Conservation (phyloP, 2,888 invertebrate species). For the Drosophila mayaguana region DNA sequence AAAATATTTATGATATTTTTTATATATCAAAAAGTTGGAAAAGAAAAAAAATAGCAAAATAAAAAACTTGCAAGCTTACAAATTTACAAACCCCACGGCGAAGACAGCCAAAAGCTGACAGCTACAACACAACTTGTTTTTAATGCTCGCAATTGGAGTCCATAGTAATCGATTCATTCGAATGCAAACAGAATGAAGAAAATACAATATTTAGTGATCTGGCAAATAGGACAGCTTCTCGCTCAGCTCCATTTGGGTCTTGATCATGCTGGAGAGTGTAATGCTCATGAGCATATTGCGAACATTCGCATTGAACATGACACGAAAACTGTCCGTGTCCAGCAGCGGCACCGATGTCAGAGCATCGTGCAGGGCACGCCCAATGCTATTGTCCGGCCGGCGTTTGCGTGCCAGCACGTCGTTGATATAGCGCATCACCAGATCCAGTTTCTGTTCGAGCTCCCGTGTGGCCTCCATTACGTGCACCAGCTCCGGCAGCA, state of each 20-base stretch:
- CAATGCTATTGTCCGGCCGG: conserved; percentile 56
- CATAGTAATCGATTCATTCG: neutral
- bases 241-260: conserved; percentile 56
- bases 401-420: conserved; percentile 62
- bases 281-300: conserved; percentile 48
- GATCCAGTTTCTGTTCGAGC: conserved; percentile 50
- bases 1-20: too few species aligned
- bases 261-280: conserved; percentile 55
- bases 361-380: conserved; percentile 52
- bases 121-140: neutral
- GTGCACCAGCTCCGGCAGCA: conserved; percentile 52
- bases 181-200: neutral
- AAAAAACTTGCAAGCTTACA: too few species aligned
- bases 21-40: too few species aligned
- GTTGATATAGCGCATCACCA: conserved; percentile 62
- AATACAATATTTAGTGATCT: conserved; percentile 16
- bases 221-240: conserved; percentile 57
- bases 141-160: neutral
- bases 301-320: conserved; percentile 51
- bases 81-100: too few species aligned
- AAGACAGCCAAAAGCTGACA: neutral
- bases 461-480: conserved; percentile 45
- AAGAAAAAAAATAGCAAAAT: too few species aligned
- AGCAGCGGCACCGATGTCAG: conserved; percentile 59
- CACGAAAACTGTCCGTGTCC: conserved; percentile 53